phyloP scores from a whole-genome alignment of 2,113 vertebrate genomes.

The Sus scrofa region T2T-Sscrofa CM000812.6:222175501-222176000 shows the following conservation, averaged over 20 bases:
- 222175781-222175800: neutral
- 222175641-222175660: neutral
- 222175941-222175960: neutral
- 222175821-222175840: neutral
- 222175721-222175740: neutral
- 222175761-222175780: neutral
- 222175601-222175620: neutral
- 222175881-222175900: neutral
- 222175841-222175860: neutral
- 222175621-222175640: neutral
- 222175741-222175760: neutral
- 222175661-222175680: neutral
- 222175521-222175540: neutral
- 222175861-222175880: neutral
- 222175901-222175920: neutral
- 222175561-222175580: neutral
- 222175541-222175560: neutral
- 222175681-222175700: neutral
- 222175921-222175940: neutral
- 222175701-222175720: neutral
- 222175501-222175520: neutral
- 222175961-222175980: neutral
- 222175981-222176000: neutral
- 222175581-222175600: neutral
- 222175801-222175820: neutral